These are phyloP conservation scores for Parauchenoglanis punctatus DNA, from an alignment of 2,797 vertebrate species.

Conservation along the genomic window DNA sequence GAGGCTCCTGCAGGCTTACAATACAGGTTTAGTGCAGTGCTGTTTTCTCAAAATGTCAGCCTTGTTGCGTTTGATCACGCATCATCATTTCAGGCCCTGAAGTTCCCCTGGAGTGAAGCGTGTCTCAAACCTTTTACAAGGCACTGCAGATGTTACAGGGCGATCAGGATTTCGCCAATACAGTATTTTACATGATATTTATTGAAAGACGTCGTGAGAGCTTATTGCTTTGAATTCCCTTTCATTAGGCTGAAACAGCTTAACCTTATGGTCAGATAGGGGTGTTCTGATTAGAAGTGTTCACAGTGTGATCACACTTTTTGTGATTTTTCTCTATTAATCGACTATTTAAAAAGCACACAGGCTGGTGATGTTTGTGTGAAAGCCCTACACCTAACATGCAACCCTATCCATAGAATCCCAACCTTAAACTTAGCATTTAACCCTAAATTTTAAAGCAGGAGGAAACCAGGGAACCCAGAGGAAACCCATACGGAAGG, in stretches of 20 bases:
- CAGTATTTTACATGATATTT: neutral
- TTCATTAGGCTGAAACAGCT: neutral
- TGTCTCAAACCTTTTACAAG: neutral
- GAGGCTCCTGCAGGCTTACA: neutral
- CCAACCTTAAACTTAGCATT: neutral
- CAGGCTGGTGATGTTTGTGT: neutral
- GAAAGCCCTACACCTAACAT: neutral
- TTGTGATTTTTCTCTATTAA: neutral
- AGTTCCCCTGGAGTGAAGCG: neutral
- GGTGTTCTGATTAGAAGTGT: neutral
- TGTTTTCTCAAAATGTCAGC: constrained; percentile 16
- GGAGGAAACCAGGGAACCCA: neutral
- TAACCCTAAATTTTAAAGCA: neutral
- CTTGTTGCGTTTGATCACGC: constrained; percentile 17
- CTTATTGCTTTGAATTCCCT: no score
- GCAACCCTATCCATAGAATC: neutral
- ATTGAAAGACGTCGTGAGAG: neutral
- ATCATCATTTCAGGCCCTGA: constrained; percentile 18
- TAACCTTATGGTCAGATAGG: neutral
- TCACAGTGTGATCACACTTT: neutral
- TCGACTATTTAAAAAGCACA: neutral
- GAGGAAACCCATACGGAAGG: neutral
- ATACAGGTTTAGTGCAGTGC: neutral
- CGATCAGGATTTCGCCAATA: neutral
- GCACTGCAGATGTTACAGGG: neutral